These are phyloP conservation scores for Sicus ferrugineus DNA, from an alignment of 2,888 invertebrate species.

Conservation along the genomic window DNA sequence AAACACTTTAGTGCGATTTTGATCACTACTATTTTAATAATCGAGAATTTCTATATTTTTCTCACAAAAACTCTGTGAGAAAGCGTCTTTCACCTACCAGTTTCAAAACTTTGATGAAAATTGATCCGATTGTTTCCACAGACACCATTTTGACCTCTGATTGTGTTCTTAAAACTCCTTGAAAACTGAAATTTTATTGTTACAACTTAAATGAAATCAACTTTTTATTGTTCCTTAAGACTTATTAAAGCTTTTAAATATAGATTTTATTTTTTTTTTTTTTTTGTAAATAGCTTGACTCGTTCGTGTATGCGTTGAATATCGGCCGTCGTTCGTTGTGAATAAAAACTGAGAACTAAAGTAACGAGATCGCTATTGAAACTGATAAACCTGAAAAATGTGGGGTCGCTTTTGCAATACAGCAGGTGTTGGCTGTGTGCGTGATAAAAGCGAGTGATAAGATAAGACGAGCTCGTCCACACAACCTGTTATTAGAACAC, in stretches of 20 bases:
- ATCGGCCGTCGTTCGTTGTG: conserved; percentile 48
- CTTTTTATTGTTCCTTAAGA: too few relatives aligned
- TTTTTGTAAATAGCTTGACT: conserved; percentile 18
- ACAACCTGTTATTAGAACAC: too few relatives aligned
- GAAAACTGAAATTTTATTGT: conserved; percentile 4
- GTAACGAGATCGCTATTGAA: conserved; percentile 24
- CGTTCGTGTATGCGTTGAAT: neutral
- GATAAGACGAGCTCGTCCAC: conserved; percentile 50
- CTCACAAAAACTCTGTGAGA: neutral
- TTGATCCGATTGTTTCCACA: conserved; percentile 80
- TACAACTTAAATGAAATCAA: too few relatives aligned
- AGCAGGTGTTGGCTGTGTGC: conserved; percentile 10
- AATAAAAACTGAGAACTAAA: conserved; percentile 47
- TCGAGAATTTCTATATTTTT: neutral
- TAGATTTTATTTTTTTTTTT: conserved; percentile 27
- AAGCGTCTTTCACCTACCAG: conserved; percentile 68
- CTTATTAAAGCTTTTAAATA: conserved; percentile 10
- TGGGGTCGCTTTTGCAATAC: conserved; percentile 52
- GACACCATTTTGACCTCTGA: conserved; percentile 73
- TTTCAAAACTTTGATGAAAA: conserved; percentile 82
- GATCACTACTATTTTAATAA: too few relatives aligned
- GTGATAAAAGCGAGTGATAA: conserved; percentile 30
- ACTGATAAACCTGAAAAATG: conserved; percentile 2
- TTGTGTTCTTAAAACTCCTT: conserved; percentile 13
- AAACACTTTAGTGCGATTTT: too few relatives aligned